Conservation (phyloP, 2,797 vertebrate species). For the Nothura maculosa region DNA sequence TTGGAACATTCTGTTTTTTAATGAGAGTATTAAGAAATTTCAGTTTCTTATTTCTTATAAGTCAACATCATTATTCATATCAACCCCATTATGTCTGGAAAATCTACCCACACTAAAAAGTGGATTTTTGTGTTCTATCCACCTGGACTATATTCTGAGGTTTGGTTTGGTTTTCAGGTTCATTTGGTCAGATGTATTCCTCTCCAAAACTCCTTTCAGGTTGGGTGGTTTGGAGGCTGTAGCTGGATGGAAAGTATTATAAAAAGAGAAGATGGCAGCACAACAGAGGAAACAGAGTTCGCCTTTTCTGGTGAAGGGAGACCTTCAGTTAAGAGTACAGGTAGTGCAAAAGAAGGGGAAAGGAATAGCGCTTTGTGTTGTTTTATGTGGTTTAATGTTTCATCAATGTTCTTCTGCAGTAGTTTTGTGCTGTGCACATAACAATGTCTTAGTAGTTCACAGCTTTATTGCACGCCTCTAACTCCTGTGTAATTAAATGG, state of each 20-base stretch:
- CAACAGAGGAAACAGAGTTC: neutral
- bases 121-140: neutral
- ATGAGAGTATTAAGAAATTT: neutral
- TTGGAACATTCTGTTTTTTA: neutral
- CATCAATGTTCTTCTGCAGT: neutral
- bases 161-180: neutral
- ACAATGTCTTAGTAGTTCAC: neutral
- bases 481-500: neutral
- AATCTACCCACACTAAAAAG: accelerated
- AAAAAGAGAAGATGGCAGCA: neutral
- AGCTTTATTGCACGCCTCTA: neutral
- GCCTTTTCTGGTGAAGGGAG: neutral
- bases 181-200: neutral
- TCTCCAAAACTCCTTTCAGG: neutral
- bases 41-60: neutral
- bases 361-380: accelerated
- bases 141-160: neutral
- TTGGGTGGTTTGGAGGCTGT: neutral
- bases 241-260: neutral
- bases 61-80: neutral
- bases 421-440: neutral
- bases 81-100: neutral
- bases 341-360: neutral
- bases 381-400: neutral
- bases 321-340: neutral